Conservation (phyloP, 2,888 invertebrate species). For the Campoplex nolae region DNA sequence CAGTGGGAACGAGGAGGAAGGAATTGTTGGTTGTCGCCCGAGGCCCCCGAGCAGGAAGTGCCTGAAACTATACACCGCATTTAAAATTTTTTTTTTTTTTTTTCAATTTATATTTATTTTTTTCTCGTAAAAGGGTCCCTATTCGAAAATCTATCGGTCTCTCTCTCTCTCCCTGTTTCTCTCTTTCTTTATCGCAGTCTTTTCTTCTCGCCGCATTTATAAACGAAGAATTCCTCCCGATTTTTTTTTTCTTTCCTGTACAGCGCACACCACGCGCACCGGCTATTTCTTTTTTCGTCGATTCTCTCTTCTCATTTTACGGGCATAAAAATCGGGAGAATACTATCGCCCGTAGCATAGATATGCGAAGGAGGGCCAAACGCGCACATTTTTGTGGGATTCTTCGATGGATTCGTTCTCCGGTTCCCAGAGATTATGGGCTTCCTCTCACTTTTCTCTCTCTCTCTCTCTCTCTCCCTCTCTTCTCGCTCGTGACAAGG, state of each 20-base stretch:
- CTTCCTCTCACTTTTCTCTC: conserved; percentile 62
- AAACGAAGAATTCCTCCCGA: conserved; percentile 16
- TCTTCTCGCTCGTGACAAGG: conserved; percentile 34
- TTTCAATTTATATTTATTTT: not conserved
- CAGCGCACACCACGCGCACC: conserved; percentile 11
- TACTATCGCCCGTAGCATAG: conserved; percentile 45
- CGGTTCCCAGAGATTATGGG: conserved; percentile 62
- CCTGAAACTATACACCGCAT: conserved; percentile 77
- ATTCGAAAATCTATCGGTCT: conserved; percentile 45
- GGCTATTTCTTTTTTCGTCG: conserved; percentile 45
- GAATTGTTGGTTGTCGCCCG: conserved; percentile 30
- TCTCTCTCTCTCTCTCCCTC: too few species aligned
- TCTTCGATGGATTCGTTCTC: conserved; percentile 67
- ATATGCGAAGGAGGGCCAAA: conserved; percentile 53
- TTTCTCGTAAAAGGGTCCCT: conserved; percentile 65
- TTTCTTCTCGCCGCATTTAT: conserved; percentile 52
- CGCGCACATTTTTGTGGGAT: conserved; percentile 67
- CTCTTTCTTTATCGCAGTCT: conserved; percentile 20
- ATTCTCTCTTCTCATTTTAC: conserved; percentile 60
- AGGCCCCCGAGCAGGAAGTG: conserved; percentile 74
- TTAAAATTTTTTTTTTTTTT: not conserved
- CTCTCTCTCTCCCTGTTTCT: conserved; percentile 39
- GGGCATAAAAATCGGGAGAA: not conserved
- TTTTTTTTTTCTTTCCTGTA: conserved; percentile 23
- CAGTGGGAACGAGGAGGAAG: conserved; percentile 44